phyloP scores from a whole-genome alignment of 2,113 vertebrate species.

The Oxyura jamaicensis region DNA sequence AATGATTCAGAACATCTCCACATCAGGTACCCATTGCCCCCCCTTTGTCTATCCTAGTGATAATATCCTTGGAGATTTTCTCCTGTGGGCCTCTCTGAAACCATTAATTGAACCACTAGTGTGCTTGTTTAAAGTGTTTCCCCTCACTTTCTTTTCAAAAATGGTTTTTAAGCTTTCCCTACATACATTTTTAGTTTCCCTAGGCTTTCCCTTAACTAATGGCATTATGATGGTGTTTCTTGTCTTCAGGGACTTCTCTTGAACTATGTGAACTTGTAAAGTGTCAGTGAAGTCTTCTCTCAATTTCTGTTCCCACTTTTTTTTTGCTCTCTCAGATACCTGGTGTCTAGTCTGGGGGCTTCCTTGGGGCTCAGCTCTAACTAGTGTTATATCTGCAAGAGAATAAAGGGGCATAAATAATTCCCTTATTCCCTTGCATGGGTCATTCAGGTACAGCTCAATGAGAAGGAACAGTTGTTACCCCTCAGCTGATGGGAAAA shows the following conservation, averaged over 20 bases:
- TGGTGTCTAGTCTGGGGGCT: neutral
- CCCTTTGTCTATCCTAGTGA: neutral
- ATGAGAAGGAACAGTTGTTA: neutral
- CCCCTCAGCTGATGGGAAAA: neutral
- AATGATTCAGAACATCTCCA: constrained; percentile 6
- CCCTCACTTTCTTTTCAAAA: neutral
- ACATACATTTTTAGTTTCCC: neutral
- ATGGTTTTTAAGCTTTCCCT: constrained; percentile 21
- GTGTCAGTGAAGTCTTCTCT: neutral
- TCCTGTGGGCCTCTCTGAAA: constrained; percentile 16
- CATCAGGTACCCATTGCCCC: neutral
- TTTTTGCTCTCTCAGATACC: neutral
- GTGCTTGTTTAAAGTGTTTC: constrained; percentile 42
- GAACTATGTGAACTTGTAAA: neutral
- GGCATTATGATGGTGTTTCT: neutral
- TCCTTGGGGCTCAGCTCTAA: neutral
- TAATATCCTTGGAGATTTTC: constrained; percentile 33
- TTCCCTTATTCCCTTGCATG: neutral
- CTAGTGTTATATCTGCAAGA: neutral
- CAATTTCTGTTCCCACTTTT: neutral
- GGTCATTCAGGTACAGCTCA: neutral
- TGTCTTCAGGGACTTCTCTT: neutral
- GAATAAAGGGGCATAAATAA: neutral
- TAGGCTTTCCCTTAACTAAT: constrained; percentile 2
- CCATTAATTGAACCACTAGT: constrained; percentile 32